Evolutionary conservation across 2,888 invertebrate species (phyloP), one percentile per base, ranked within the genome.

Genomic region (Trissolcus japonicus): DNA sequence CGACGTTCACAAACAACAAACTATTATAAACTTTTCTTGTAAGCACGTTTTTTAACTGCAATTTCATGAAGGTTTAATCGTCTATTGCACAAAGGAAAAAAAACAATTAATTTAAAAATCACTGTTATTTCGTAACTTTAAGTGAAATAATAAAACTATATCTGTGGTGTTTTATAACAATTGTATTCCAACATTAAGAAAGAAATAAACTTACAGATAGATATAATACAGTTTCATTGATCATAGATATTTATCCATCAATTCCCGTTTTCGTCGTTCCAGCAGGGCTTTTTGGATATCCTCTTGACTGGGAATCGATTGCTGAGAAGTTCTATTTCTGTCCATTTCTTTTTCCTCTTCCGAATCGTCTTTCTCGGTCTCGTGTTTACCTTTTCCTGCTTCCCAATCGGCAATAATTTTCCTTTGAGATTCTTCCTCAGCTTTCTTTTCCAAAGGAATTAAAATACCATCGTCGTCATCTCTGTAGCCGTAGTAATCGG

Each of bases 391-490:
- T 82, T 91, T 91, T 81, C 90, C 40, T 19, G 46, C 29, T 82
- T 93, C 93, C 96, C 96, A 97, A 81, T 95, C 94, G 6, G 91
- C 90, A 1, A 95, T 91, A 0, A 94, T 93, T 76, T 88, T 89
- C 79, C 90, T 90, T 48, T 92, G 90, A 0, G 92, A 93, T 85
- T 92, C 91, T 84, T 93, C 93, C 90, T 98, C 97, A 40, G 93
- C 93, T 76, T 93, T 93, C 80, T 92, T 91, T 89, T 99, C 99
- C 3, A 97, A 87, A 0, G 98, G 98, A 78, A 96, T 91, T 53
- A 99, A 90, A 61, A 98, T 93, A 0, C 99, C 99, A 89, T 99
- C 99, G 86, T 99, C 99, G 84, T 99, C 99, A 89, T 99, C 99
- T 83, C 98, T 91, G 89, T 98, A 99, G 0, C 99, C 99, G 90